Percentiles rank a stretch among this genome's conserved stretches.
phyloP scores from a whole-genome alignment of 2,113 vertebrate species.

The Tenrec ecaudatus region DNA sequence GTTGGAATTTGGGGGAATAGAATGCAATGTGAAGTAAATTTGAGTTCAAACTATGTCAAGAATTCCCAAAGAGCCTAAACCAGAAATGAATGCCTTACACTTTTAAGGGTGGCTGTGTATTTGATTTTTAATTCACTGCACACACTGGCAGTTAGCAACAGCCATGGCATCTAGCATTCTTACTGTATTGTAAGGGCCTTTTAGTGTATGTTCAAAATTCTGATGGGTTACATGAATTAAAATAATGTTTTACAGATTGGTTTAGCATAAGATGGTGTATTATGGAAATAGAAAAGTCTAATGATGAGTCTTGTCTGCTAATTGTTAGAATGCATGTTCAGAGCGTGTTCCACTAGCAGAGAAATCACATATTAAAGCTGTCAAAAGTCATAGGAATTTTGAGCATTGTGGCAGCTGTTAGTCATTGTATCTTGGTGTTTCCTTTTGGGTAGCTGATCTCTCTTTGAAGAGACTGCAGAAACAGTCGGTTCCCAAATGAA shows the following conservation, averaged over 20 bases:
- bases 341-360: conserved; percentile 68
- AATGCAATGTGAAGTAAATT: conserved; percentile 57
- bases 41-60: conserved; percentile 56
- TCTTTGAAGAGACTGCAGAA: conserved; percentile 81
- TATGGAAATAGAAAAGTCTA: conserved; percentile 55
- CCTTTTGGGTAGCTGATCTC: conserved; percentile 87
- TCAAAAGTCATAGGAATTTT: conserved; percentile 83
- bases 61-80: conserved; percentile 60
- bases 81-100: conserved; percentile 23
- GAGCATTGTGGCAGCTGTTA: conserved; percentile 88
- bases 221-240: conserved; percentile 15
- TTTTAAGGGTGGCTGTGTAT: conserved; percentile 32
- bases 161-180: conserved; percentile 52
- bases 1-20: conserved; percentile 26
- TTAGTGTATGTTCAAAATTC: conserved; percentile 57
- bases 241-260: background rate
- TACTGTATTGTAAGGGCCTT: conserved; percentile 42
- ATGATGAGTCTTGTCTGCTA: conserved; percentile 51
- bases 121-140: conserved; percentile 56
- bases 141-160: background rate
- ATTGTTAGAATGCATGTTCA: conserved; percentile 66
- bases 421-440: conserved; percentile 84
- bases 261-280: conserved; percentile 30
- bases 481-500: conserved; percentile 83
- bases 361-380: conserved; percentile 83